These are phyloP conservation scores for Anoplolepis gracilipes DNA, from an alignment of 1,140 invertebrate species.

Conservation along the genomic window DNA sequence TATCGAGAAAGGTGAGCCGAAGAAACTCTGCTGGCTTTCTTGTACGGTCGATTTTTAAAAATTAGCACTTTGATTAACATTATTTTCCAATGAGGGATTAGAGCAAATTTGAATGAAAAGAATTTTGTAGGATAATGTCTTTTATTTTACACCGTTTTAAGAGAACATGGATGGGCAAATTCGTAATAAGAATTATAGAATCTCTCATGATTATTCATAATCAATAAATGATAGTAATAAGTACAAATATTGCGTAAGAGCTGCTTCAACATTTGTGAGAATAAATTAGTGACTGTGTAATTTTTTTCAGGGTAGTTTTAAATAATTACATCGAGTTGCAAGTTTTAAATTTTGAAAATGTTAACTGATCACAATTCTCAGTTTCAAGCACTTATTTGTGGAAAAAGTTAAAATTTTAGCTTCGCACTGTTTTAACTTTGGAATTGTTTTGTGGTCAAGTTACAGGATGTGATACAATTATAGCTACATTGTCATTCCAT, in stretches of 20 bases:
- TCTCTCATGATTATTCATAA: neutral
- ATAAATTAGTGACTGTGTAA: neutral
- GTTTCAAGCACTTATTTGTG: neutral
- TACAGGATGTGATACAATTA: conserved; percentile 62
- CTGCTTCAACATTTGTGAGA: neutral
- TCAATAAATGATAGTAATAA: neutral
- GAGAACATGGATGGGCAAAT: neutral
- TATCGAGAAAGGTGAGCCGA: conserved; percentile 41
- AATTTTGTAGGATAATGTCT: neutral
- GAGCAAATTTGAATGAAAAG: neutral
- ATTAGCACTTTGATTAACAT: neutral
- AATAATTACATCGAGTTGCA: neutral
- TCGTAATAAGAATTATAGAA: conserved; percentile 22
- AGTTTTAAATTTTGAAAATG: neutral
- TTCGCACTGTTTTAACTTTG: neutral
- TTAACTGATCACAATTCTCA: neutral
- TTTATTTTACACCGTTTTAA: neutral
- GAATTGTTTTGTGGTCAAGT: conserved; percentile 36
- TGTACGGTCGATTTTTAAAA: neutral
- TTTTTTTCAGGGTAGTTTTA: neutral
- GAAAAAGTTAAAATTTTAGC: neutral
- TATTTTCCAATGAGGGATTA: neutral
- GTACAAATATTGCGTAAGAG: neutral
- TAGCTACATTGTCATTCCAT: conserved; percentile 64
- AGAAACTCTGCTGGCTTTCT: conserved; percentile 28